Conservation (phyloP, 2,888 invertebrate genomes). For the Seira ritae region DNA sequence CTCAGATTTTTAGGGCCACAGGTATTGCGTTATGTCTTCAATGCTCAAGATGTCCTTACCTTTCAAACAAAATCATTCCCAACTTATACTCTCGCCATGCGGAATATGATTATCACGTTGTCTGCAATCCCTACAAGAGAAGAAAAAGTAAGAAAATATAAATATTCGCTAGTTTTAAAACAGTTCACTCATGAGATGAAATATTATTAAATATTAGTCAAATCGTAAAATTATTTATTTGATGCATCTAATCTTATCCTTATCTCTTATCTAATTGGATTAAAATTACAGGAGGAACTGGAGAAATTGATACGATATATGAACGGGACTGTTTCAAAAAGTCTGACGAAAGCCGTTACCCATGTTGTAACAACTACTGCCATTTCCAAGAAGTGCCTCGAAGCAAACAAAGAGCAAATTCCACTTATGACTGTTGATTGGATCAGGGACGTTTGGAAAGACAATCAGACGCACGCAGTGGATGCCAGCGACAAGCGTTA, state of each 20-base stretch:
- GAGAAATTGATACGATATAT: slow-evolving; percentile 47
- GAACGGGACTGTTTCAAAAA: slow-evolving; percentile 59
- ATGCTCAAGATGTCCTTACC: slow-evolving; percentile 76
- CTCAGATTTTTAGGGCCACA: slow-evolving; percentile 88
- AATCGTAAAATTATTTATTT: too few relatives aligned
- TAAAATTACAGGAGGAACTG: slow-evolving; percentile 25
- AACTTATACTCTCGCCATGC: slow-evolving; percentile 89
- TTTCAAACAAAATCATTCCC: slow-evolving; percentile 84
- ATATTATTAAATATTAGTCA: too few relatives aligned
- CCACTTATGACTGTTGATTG: slow-evolving; percentile 87
- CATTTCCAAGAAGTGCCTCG: slow-evolving; percentile 75
- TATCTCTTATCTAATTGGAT: background rate
- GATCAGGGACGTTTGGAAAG: slow-evolving; percentile 88
- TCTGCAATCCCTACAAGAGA: slow-evolving; percentile 77
- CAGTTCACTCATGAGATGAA: too few relatives aligned
- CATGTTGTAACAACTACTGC: slow-evolving; percentile 65
- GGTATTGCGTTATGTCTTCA: slow-evolving; percentile 76
- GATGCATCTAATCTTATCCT: too few relatives aligned
- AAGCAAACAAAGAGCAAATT: slow-evolving; percentile 82
- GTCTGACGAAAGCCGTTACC: slow-evolving; percentile 62
- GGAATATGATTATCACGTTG: slow-evolving; percentile 82
- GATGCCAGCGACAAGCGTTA: slow-evolving; percentile 82
- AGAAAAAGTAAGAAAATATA: slow-evolving; percentile 47
- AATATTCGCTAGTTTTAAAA: too few relatives aligned
- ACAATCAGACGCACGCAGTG: slow-evolving; percentile 81